phyloP scores from a whole-genome alignment of 2,888 invertebrate genomes.

The Cataglyphis rosenhaueri region DNA sequence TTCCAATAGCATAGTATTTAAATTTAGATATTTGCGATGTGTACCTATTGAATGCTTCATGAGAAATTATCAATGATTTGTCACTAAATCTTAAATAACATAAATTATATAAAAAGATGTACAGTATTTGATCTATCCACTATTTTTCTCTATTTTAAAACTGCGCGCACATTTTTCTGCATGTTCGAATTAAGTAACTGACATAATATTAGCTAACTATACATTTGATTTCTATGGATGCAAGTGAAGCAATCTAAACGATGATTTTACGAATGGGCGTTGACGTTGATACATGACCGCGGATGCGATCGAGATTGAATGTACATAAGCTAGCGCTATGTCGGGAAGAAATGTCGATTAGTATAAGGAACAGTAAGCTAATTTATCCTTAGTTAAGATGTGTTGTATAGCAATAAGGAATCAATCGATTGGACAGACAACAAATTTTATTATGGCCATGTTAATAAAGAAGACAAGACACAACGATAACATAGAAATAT shows the following conservation, averaged over 20 bases:
- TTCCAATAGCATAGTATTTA: neutral
- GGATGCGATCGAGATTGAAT: neutral
- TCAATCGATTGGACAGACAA: neutral
- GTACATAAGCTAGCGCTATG: neutral
- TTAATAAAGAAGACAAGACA: neutral
- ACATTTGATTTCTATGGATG: neutral
- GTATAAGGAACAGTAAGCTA: neutral
- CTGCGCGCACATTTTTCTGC: neutral
- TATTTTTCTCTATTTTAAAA: neutral
- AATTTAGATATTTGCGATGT: slow-evolving; percentile 2
- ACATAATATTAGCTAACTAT: neutral
- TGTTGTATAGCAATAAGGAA: neutral
- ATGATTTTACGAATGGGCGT: neutral
- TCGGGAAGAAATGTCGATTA: neutral
- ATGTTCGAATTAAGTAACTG: neutral
- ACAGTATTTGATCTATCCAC: neutral
- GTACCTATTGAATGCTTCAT: neutral
- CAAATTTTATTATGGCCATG: neutral
- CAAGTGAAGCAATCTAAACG: neutral
- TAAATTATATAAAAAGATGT: slow-evolving; percentile 12
- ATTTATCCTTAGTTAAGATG: neutral
- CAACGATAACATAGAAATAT: neutral
- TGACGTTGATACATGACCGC: neutral
- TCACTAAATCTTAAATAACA: slow-evolving; percentile 10
- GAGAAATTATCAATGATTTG: slow-evolving; percentile 38